Evolutionary conservation across 2,888 invertebrate genomes (phyloP), one percentile per base, ranked within the genome.

Genomic region (Lydus trimaculatus): DNA sequence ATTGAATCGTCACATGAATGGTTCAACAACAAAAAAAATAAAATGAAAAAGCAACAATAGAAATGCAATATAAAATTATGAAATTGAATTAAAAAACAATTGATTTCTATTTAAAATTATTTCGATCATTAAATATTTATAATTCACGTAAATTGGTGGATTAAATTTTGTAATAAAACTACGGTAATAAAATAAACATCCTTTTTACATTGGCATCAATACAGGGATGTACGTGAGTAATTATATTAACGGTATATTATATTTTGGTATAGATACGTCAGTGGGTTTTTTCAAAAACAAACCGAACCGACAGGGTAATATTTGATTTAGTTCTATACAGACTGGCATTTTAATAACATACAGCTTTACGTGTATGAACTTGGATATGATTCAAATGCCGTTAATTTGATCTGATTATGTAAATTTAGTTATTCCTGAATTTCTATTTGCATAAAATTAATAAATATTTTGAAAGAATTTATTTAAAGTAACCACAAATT

Each of bases 221-320:
- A 13, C 8, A 23, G 15, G 28, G 25, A 56, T 56, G 1, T 56
- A 56, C 56, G 28, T 25, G 56, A 56, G 28, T 25, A 28, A 56
- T 56, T 56, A 56, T 28, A 56, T 56, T 56, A 28, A 28, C 56
- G n/a, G 28, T 28, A 6, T 28, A 56, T 56, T 28, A 56, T 56
- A 15, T 56, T 56, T 56, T 28, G 15, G 13, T 1, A 17, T 56
- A 56, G 15, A 15, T 28, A 25, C 15, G 2, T 3, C n/a, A n/a
- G n/a, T 5, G 15, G 15, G 13, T 2, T 13, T 25, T 28, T 56
- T 28, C 25, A 25, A 56, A 56, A 56, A 25, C 11, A 56, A 15
- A 56, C n/a, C 15, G 8, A 25, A n/a, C 15, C 28, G 2, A 28
- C 15, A 28, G 4, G 15, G 9, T 15, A 56, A 56, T 23, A 56